Conservation (phyloP, 2,888 invertebrate genomes). For the Acleris sparsana region DNA sequence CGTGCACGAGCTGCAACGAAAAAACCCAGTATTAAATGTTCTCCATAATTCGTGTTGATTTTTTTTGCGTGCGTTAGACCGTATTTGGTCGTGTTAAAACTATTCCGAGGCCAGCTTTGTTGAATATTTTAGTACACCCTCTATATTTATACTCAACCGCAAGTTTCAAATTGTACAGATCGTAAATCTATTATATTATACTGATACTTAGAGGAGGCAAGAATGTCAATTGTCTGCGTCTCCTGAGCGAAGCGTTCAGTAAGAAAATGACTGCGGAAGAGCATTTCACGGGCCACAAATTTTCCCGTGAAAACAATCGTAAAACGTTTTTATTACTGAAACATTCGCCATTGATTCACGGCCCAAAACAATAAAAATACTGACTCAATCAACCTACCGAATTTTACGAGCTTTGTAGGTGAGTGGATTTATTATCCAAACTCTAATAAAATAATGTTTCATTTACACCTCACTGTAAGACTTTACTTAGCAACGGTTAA, state of each 20-base stretch:
- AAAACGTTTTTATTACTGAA: constrained; percentile 80
- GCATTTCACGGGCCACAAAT: constrained; percentile 81
- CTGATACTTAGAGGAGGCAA: constrained; percentile 15
- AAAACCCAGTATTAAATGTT: constrained; percentile 14
- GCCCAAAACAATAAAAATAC: constrained; percentile 81
- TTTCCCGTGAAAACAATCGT: constrained; percentile 81
- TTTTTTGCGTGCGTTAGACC: constrained; percentile 11
- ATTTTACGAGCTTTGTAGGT: constrained; percentile 77
- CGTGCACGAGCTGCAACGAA: constrained; percentile 15
- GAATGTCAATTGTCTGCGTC: constrained; percentile 34
- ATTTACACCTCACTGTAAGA: constrained; percentile 68
- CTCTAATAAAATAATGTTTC: constrained; percentile 72
- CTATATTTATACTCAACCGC: neutral
- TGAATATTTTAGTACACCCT: constrained; percentile 5
- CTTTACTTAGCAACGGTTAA: constrained; percentile 49
- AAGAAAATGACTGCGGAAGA: constrained; percentile 71
- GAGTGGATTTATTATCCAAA: constrained; percentile 74
- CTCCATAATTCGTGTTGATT: constrained; percentile 18
- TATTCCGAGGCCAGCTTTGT: neutral
- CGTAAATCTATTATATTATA: constrained; percentile 41
- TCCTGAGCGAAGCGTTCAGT: constrained; percentile 49
- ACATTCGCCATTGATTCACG: constrained; percentile 82
- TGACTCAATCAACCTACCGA: constrained; percentile 80
- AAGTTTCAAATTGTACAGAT: neutral
- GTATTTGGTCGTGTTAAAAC: constrained; percentile 21